Base-by-base conservation (phyloP, 2,797 vertebrate genomes). In the Sciurus vulgaris region DNA sequence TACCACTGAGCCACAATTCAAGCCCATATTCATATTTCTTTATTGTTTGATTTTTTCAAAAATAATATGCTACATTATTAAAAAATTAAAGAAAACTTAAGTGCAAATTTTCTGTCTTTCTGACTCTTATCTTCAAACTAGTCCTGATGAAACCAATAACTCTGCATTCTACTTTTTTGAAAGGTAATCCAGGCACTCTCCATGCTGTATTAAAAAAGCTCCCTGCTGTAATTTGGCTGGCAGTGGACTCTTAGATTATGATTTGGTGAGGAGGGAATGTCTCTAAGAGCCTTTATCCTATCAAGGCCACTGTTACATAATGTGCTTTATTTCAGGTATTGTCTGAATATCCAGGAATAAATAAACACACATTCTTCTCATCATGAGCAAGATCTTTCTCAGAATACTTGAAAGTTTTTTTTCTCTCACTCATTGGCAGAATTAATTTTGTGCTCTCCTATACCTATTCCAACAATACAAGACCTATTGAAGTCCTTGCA, bases 331-430 rank as follows among this genome's bases (percentile, higher is more conserved):
- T 15, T 61, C 47, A 44, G 47, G 11, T 30, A 93, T 26, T 86
- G 11, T 67, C 38, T 69, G 51, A n/a, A 77, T 86, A 91, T 88
- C 49, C 88, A 70, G 49, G 13, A 87, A 90, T 61, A 84, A 93
- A 92, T 70, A n/a, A 87, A 92, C 47, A 76, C n/a, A 7, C 2
- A 22, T 72, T 92, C 41, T 85, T 89, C 35, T 81, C 3, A 59
- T 85, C 49, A 76, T 81, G 33, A 47, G 41, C 12, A 86, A 74
- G 59, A 4, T 67, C 54, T 67, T 10, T 49, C 15, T 92, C 10
- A 63, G 3, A 33, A 44, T 22, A n/a, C 7, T 89, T 72, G n/a
- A 24, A 38, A 44, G 8, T 76, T 63, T 7, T 91, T 49, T 72
- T 93, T 73, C 41, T 24, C 24, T 47, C 35, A 82, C 17, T 83